Evolutionary conservation across 35 echinoderm and acorn worm genomes (phyloP), one percentile per base, ranked within the genome.

Genomic region (Apostichopus parvimensis): DNA sequence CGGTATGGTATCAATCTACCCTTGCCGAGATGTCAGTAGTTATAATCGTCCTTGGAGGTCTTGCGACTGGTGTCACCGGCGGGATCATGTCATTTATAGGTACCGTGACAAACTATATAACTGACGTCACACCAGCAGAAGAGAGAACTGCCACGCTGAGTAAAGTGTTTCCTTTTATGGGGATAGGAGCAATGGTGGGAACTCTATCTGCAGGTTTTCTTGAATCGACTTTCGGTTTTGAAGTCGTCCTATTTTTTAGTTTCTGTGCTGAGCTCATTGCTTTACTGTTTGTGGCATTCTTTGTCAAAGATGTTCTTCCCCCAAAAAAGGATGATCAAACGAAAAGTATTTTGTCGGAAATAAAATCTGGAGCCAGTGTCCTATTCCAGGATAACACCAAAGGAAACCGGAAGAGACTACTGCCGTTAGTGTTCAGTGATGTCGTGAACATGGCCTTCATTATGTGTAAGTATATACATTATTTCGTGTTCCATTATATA

Each of bases 131-230:
- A 13, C 93, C 93, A 10, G 91, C 53, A 58, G 87, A 94, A 11
- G 73, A 93, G 68, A 88, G 97, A 9, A 98, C 97, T 23, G 79
- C 90, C 24, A 68, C 83, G 4, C 91, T 98, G 0, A 95, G 97
- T 79, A 91, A 90, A 8, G 76, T 95, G 22, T 56, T 94, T 75
- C 93, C 97, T 26, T 96, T 98, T 73, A 91, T 95, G 76, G 95
- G 93, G 26, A 62, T 98, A 12, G 97, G 97, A 1, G 87, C 90
- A 20, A 96, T 94, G 34, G 82, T 73, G 15, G 97, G 97, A 6
- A 90, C 93, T 6, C 52, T 98, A 9, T 91, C 87, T 11, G 95
- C 94, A 0, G 97, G 97, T 58, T 18, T 92, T 28, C 77, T 96
- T 55, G 88, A 90, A 77, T 77, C 66, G 18, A 53, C 21, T 15